Conservation (phyloP, 2,113 vertebrate species). For the Philantomba maxwellii region DNA sequence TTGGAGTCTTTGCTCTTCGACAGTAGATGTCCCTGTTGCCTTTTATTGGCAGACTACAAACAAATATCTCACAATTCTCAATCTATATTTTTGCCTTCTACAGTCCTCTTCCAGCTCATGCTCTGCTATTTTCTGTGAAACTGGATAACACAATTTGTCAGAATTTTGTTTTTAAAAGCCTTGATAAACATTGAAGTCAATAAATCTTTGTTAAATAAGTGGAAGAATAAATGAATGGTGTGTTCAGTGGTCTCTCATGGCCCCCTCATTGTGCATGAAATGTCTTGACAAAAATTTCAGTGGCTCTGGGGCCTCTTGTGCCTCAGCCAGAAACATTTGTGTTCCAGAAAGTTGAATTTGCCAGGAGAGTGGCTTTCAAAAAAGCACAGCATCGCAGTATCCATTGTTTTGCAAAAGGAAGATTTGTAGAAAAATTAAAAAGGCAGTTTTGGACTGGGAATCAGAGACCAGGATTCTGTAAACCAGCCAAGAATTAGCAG, state of each 20-base stretch:
- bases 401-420: slow-evolving; percentile 17
- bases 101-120: background rate
- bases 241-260: background rate
- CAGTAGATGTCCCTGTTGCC: background rate
- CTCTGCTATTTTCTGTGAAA: background rate
- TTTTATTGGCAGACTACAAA: background rate
- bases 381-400: background rate
- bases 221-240: background rate
- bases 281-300: background rate
- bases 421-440: background rate
- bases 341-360: background rate
- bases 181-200: background rate
- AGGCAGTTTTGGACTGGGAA: background rate
- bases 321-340: background rate
- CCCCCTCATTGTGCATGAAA: background rate
- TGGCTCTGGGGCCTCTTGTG: background rate
- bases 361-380: background rate
- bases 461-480: background rate
- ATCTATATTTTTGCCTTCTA: background rate
- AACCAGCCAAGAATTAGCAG: background rate
- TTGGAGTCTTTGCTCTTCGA: background rate
- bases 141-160: background rate
- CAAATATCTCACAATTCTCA: background rate
- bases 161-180: background rate
- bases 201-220: background rate